A percentile compares a stretch with the other conserved stretches of the same genome.
These are phyloP conservation scores for Microctenopoma stevenorrisi DNA, from an alignment of 2,797 vertebrate genomes.

Conservation along the genomic window DNA sequence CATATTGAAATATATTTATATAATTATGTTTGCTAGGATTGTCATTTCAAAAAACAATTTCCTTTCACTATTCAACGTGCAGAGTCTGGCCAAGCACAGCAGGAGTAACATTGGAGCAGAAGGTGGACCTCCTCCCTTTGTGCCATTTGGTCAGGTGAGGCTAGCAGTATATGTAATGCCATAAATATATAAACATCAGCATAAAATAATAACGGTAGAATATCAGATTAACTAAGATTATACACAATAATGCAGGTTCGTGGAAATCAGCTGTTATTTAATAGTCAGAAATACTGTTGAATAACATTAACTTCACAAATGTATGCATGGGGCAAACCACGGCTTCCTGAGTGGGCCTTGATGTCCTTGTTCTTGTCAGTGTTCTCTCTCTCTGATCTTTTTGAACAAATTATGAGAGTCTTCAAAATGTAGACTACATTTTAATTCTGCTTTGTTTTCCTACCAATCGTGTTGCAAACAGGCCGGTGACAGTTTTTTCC, in stretches of 20 bases:
- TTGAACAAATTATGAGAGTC: conserved; percentile 14
- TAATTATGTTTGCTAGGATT: background rate
- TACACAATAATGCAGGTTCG: background rate
- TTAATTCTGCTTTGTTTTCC: conserved; percentile 23
- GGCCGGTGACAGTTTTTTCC: background rate
- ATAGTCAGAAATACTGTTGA: conserved; percentile 6
- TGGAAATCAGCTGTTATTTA: conserved; percentile 29
- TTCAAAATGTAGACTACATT: conserved; percentile 44
- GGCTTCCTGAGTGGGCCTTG: conserved; percentile 8
- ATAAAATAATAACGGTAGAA: background rate
- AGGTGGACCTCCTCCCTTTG: conserved; percentile 96
- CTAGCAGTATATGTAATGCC: background rate
- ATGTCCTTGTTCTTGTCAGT: conserved; percentile 18
- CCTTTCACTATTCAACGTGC: conserved; percentile 44
- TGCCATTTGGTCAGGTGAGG: conserved; percentile 97
- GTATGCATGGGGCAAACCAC: conserved; percentile 10
- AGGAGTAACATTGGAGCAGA: conserved; percentile 95
- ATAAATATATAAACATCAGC: background rate
- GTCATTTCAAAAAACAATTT: conserved; percentile 19
- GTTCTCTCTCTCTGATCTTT: conserved; percentile 45
- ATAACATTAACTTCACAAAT: conserved; percentile 30
- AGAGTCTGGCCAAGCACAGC: conserved; percentile 98
- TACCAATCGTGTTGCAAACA: background rate
- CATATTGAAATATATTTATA: too few relatives aligned
- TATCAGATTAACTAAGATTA: conserved; percentile 2